Evolutionary conservation across 2,797 vertebrate genomes (phyloP).

Genomic region (Megalops cyprinoides): DNA sequence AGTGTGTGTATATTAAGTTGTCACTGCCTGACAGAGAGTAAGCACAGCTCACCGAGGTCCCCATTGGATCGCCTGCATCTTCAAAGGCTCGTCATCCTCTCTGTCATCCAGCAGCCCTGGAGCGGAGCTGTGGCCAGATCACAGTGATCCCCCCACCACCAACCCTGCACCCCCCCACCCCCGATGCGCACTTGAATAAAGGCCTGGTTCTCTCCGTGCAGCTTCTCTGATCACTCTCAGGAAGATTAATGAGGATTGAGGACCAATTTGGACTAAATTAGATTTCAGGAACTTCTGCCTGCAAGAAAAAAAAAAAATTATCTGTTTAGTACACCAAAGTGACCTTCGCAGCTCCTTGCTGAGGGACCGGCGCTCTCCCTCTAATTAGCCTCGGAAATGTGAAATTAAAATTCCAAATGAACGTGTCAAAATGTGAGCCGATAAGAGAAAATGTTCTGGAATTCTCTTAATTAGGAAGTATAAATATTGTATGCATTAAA

Average conservation of each 20-base stretch:
- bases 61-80: too few relatives aligned
- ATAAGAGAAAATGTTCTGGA: not conserved
- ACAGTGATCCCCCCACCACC: not conserved
- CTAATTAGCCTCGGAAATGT: not conserved
- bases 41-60: not conserved
- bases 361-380: not conserved
- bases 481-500: not conserved
- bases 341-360: not conserved
- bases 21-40: not conserved
- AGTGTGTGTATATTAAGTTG: not conserved
- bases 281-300: constrained; percentile 3
- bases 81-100: not conserved
- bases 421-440: not conserved
- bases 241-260: not conserved
- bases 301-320: not conserved
- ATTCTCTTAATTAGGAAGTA: not conserved
- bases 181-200: not conserved
- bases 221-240: not conserved
- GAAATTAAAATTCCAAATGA: not conserved
- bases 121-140: not conserved
- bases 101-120: not conserved
- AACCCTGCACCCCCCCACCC: too few relatives aligned
- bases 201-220: not conserved
- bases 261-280: constrained; percentile 7
- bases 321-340: not conserved